Base-by-base conservation (phyloP, 1,140 invertebrate genomes). In the Cotesia glomerata region DNA sequence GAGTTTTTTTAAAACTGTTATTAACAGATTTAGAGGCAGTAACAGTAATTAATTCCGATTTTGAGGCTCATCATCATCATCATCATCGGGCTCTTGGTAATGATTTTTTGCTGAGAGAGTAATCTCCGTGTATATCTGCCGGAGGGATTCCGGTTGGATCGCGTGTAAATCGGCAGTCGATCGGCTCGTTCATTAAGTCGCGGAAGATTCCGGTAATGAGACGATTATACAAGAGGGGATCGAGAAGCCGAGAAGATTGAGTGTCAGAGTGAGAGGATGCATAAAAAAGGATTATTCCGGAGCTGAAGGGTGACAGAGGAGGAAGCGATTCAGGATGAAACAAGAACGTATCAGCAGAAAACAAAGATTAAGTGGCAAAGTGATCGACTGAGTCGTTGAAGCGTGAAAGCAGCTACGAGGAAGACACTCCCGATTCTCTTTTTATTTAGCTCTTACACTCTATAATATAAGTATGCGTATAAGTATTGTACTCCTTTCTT, bases 181-280 rank as follows among this genome's bases (percentile, higher is more conserved):
- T 61, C 16, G 59, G 32, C 59, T 61, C 59, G 32, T 61, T 61
- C 59, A 61, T 61, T 61, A 61, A 61, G 59, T 61, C 59, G 18
- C 32, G 16, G 32, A 61, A 18, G 18, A 61, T 32, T 61, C 59
- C 59, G 59, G 11, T 61, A 61, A 61, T 61, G 32, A 61, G 59
- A 32, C 59, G 32, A 61, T 61, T 61, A 61, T 35, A 56, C n/a
- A 16, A 56, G 8, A 4, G 5, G 18, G 52, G 18, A 56, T 14
- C 32, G 18, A 8, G 13, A 18, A 18, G 1, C 1, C 32, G 18
- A 26, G 59, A 61, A 61, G 32, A 61, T 35, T 18, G 18, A 56
- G 52, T 18, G 18, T n/a, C 18, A n/a, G n/a, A 18, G 52, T 16
- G 18, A 56, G 14, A 18, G 18, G 52, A 7, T 56, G n/a, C 9